phyloP scores from a whole-genome alignment of 2,113 vertebrate genomes.

The Grus americana region DNA sequence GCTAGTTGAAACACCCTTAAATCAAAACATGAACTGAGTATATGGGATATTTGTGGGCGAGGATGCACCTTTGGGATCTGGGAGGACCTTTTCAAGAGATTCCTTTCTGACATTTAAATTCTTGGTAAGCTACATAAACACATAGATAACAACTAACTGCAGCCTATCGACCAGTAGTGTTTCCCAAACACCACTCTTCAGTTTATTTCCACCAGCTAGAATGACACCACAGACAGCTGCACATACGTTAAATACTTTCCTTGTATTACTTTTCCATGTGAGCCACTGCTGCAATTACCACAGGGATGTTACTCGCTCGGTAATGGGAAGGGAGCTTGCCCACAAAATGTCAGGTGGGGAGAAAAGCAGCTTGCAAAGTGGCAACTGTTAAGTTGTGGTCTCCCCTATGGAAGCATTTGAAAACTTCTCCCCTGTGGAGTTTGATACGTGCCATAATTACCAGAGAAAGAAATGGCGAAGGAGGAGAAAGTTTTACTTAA shows the following conservation, averaged over 20 bases:
- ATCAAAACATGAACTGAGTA: background rate
- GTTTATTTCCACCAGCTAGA: conserved; percentile 3
- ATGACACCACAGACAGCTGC: conserved; percentile 54
- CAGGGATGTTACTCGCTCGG: background rate
- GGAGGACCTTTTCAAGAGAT: background rate
- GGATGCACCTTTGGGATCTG: background rate
- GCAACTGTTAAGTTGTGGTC: background rate
- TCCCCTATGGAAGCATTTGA: background rate
- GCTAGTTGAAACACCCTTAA: background rate
- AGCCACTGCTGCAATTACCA: background rate
- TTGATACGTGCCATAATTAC: accelerated
- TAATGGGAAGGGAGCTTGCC: background rate
- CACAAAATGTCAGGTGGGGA: background rate
- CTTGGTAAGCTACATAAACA: background rate
- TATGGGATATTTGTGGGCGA: background rate
- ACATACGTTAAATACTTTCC: conserved; percentile 42
- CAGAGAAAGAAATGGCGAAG: background rate
- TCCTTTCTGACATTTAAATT: background rate
- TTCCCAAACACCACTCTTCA: background rate
- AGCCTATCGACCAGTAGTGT: background rate
- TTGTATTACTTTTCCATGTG: background rate
- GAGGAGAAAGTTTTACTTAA: background rate
- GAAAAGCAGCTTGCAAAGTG: background rate
- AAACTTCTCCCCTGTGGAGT: background rate
- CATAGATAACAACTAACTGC: background rate